phyloP scores from a whole-genome alignment of 2,113 vertebrate species.

The Nothocercus julius region DNA sequence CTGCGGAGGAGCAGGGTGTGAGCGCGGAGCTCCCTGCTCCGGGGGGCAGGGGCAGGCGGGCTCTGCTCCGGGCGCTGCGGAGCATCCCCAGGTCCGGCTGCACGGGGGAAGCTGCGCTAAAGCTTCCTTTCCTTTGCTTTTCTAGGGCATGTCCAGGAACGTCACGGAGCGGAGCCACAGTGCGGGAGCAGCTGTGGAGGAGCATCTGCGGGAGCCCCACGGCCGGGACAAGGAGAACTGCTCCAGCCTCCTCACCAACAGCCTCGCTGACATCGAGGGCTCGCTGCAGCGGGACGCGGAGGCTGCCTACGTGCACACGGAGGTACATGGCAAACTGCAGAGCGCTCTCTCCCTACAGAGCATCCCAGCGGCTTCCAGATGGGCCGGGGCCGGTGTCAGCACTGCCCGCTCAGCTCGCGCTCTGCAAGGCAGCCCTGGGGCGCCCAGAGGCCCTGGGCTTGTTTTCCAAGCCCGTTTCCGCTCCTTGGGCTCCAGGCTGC shows the following conservation, averaged over 20 bases:
- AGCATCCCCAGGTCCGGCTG: background rate
- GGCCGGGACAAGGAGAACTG: slow-evolving; percentile 57
- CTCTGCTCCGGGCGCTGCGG: accelerated
- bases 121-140: background rate
- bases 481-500: background rate
- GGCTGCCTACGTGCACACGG: slow-evolving; percentile 76
- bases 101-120: background rate
- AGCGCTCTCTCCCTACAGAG: background rate
- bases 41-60: too few relatives aligned
- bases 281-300: slow-evolving; percentile 79
- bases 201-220: slow-evolving; percentile 25
- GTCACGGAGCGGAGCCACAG: slow-evolving; percentile 61
- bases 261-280: slow-evolving; percentile 62
- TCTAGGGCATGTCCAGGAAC: slow-evolving; percentile 83
- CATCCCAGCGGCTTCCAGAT: background rate
- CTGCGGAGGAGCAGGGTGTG: background rate
- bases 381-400: background rate
- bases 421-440: background rate
- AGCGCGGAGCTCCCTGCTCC: background rate
- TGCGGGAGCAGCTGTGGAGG: slow-evolving; percentile 48
- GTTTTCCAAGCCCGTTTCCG: background rate
- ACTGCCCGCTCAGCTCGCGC: background rate
- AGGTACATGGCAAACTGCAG: slow-evolving; percentile 66
- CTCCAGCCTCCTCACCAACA: slow-evolving; percentile 45
- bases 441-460: background rate